Evolutionary conservation across 2,797 vertebrate genomes (phyloP).

Genomic region (Cheirogaleus major): DNA sequence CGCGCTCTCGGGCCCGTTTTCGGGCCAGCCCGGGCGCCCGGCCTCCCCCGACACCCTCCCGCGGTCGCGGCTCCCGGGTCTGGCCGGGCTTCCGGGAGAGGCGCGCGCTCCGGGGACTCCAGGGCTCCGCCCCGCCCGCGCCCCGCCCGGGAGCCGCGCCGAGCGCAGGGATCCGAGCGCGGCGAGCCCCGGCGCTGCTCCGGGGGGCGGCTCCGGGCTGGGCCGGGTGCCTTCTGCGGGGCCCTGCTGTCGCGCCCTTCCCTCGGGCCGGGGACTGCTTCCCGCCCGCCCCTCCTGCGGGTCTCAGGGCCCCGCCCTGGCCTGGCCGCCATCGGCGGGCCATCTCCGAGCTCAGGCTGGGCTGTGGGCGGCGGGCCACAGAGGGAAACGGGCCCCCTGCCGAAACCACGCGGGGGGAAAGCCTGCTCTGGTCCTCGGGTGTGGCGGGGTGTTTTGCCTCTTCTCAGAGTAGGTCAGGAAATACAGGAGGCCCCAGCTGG

Average conservation of each 20-base stretch:
- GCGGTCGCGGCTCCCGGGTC: too few species aligned
- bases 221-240: background rate
- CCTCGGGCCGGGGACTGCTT: background rate
- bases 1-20: background rate
- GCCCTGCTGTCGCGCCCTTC: rapidly evolving
- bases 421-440: background rate
- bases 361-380: background rate
- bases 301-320: background rate
- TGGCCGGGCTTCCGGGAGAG: background rate
- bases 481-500: background rate
- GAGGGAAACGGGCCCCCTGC: background rate
- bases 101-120: background rate
- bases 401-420: background rate
- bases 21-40: background rate
- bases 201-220: background rate
- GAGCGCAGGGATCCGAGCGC: too few species aligned
- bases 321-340: background rate
- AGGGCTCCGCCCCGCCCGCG: background rate
- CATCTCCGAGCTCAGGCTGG: background rate
- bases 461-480: background rate
- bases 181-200: background rate
- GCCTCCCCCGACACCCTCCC: too few species aligned
- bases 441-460: background rate
- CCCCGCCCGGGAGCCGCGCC: too few species aligned
- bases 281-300: background rate